These are phyloP conservation scores for Mythimna impura DNA, from an alignment of 2,888 invertebrate species.

Conservation along the genomic window DNA sequence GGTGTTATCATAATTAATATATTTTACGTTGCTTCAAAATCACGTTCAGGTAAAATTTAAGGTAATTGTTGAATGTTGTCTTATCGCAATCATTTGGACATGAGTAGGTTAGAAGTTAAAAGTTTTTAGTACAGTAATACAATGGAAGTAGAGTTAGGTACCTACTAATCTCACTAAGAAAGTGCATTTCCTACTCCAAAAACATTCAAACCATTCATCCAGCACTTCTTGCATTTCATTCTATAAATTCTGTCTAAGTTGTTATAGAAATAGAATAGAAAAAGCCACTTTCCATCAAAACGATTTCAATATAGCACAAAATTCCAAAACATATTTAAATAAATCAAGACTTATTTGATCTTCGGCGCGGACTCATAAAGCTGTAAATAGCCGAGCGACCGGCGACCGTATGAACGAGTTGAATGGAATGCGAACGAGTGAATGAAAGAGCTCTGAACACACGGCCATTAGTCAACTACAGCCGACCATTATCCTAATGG, in stretches of 20 bases:
- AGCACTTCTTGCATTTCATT: background rate
- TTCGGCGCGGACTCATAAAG: slow-evolving; percentile 60
- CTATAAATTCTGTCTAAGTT: slow-evolving; percentile 17
- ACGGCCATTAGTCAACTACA: slow-evolving; percentile 83
- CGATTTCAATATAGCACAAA: slow-evolving; percentile 57
- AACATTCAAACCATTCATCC: background rate
- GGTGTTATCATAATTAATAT: no score
- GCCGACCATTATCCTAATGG: slow-evolving; percentile 85
- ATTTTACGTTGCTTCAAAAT: no score
- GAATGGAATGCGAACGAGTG: slow-evolving; percentile 78
- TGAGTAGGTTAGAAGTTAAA: background rate
- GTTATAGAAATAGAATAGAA: slow-evolving; percentile 30
- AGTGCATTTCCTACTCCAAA: slow-evolving; percentile 12
- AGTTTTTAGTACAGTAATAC: background rate
- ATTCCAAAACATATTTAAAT: slow-evolving; percentile 56
- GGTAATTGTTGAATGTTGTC: no score
- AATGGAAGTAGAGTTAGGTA: background rate
- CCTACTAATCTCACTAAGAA: no score
- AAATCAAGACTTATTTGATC: slow-evolving; percentile 67
- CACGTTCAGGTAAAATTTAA: no score
- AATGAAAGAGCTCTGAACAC: slow-evolving; percentile 78
- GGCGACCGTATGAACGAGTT: slow-evolving; percentile 71
- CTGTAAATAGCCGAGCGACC: slow-evolving; percentile 70
- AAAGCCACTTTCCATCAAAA: slow-evolving; percentile 53
- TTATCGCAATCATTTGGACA: background rate